Evolutionary conservation across 2,888 invertebrate genomes (phyloP), one percentile per base, ranked within the genome.

Genomic region (Tachina grossa): DNA sequence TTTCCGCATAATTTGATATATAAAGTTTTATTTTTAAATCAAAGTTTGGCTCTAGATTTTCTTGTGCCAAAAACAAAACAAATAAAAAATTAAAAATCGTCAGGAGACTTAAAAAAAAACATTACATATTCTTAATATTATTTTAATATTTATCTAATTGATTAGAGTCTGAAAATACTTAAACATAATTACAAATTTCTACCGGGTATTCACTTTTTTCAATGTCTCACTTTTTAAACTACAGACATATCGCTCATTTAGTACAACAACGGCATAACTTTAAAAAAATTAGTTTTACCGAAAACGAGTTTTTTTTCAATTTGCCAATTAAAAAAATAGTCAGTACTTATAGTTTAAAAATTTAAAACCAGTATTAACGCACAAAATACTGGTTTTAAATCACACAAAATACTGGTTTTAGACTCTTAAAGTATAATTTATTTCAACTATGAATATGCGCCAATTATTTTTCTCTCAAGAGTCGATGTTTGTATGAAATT

Each of bases 51-150:
- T 47, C 71, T 47, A 53, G 66, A 45, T 69, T 59, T 55, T 51
- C 72, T 83, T 83, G 83, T 83, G 83, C 77, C 77, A 83, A 83
- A 83, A 45, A 41, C n/a, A 65, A 66, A 6, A 43, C n/a, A 16
- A n/a, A 1, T 39, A 6, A 51, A 76, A 55, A 65, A 3, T 19
- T 13, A 16, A 76, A 57, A 45, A 47, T 11, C 41, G 57, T 69
- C 61, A 43, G 10, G 43, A 53, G 22, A 61, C 13, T 49, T 65
- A n/a, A 51, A 63, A 13, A 47, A 9, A 39, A 8, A 66, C 39
- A 77, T 13, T 47, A n/a, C n/a, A n/a, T n/a, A 19, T 63, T 31
- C 19, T 19, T 16, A 31, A 66, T 57, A 53, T 41, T 22, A 41
- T n/a, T 22, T 65, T 22, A 19, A 9, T n/a, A 63, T 75, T 22